Conservation (phyloP, 2,113 vertebrate species). For the Recurvirostra avosetta region DNA sequence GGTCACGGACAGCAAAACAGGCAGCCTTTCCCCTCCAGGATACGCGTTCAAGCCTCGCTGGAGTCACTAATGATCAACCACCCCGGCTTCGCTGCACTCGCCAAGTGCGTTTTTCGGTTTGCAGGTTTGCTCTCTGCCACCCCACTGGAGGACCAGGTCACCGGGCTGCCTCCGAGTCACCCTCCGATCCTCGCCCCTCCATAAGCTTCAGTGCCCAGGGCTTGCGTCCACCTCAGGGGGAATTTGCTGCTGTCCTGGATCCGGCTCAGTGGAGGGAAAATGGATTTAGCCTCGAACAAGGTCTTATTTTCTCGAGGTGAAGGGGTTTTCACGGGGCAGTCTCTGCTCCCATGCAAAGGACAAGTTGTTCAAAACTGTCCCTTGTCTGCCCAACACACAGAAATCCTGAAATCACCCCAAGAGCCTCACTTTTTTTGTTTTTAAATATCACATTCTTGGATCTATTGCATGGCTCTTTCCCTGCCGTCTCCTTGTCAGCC, state of each 20-base stretch:
- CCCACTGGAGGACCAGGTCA: neutral
- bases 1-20: rapidly evolving
- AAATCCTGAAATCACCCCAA: neutral
- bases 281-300: neutral
- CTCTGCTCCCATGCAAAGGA: neutral
- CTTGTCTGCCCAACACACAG: neutral
- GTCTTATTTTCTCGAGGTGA: neutral
- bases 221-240: neutral
- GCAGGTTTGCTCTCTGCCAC: neutral
- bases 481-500: neutral
- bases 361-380: neutral
- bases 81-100: rapidly evolving
- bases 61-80: neutral
- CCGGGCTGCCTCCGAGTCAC: rapidly evolving
- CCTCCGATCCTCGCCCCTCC: too few species aligned
- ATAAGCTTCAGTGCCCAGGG: neutral
- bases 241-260: neutral
- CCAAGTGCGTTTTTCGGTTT: neutral
- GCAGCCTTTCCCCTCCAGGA: neutral
- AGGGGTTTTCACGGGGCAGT: neutral
- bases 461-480: neutral
- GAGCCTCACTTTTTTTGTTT: neutral
- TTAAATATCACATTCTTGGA: neutral
- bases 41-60: rapidly evolving
- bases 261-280: neutral